Evolutionary conservation across 92 coral and sea anemone species (phyloP), one percentile per base, ranked within the genome.

Genomic region (Porites lobata): DNA sequence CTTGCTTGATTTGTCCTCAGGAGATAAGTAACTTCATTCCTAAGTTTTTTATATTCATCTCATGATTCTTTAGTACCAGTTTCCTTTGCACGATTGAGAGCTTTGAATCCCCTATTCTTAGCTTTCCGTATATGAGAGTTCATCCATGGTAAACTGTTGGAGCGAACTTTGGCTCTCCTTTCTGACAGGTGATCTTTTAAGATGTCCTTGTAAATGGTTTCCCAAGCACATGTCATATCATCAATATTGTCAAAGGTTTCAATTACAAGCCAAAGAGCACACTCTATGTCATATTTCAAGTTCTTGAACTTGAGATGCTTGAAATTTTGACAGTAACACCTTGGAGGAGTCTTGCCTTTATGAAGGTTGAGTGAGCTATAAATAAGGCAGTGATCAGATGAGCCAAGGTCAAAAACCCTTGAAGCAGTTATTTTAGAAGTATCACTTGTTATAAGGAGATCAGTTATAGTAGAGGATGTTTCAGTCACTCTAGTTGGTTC

Each of bases 181-280:
- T 93, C 86, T 29, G 91, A n/a, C 0, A 89, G 22, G 67, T 80
- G 90, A 29, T 85, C 90, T 65, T 64, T 86, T 20, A 86, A 18
- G 7, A 88, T 84, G 74, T 80, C 22, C 73, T 89, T 53, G 21
- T 89, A 81, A 9, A 92, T 69, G 14, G 88, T 74, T 61, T 89
- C 93, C 95, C 93, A 89, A 22, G 88, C 87, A 80, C 90, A 85
- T 21, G 81, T 38, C 54, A 89, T 76, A 64, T 92, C 95, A 53
- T 92, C 90, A 50, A 92, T 43, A 38, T 78, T 80, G 12, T 92
- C 90, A 71, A 92, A 76, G n/a, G 29, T 57, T n/a, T 87, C 80
- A 59, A 71, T 43, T 2, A 78, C 85, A 38, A 81, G 89, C 95
- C 95, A 92, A 32, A 92, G 95, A 50, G 79, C 95, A 68, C 65